These are phyloP conservation scores for Trilocha varians DNA, from an alignment of 2,888 invertebrate species.

Conservation along the genomic window DNA sequence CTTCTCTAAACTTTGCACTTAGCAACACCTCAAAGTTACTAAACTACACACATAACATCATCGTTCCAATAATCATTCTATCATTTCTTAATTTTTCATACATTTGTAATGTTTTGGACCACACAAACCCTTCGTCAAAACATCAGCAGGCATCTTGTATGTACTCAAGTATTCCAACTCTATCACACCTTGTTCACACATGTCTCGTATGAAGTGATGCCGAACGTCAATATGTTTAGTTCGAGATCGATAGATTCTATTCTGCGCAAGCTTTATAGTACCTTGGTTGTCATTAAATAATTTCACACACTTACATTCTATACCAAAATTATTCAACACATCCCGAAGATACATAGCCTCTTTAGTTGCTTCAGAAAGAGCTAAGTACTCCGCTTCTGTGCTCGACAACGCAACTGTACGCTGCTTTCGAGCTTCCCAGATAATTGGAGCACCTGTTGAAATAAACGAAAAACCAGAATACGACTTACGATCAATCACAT, in stretches of 20 bases:
- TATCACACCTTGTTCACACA: conserved; percentile 1
- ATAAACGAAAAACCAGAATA: conserved; percentile 7
- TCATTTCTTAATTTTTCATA: too few relatives aligned
- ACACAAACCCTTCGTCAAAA: conserved; percentile 1
- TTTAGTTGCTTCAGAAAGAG: conserved; percentile 8
- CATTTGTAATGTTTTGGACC: background rate
- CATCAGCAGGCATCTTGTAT: too few relatives aligned
- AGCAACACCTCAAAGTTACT: background rate
- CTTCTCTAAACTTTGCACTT: too few relatives aligned
- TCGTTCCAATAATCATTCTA: too few relatives aligned
- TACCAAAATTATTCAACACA: conserved; percentile 3
- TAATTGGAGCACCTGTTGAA: conserved; percentile 2
- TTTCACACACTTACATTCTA: background rate
- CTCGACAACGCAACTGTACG: too few relatives aligned
- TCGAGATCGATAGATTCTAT: conserved; percentile 5
- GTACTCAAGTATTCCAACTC: conserved; percentile 1
- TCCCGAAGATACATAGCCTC: conserved; percentile 7
- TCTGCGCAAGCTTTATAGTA: conserved; percentile 3
- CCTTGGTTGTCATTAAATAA: conserved; percentile 4
- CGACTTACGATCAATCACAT: conserved; percentile 3
- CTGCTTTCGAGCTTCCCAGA: conserved; percentile 7
- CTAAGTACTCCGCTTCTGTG: conserved; percentile 14
- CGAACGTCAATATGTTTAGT: conserved; percentile 10
- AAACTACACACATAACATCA: too few relatives aligned
- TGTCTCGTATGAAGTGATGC: conserved; percentile 9